Evolutionary conservation across 92 coral and sea anemone genomes (phyloP).

Genomic region (Epizoanthus ramosus): DNA sequence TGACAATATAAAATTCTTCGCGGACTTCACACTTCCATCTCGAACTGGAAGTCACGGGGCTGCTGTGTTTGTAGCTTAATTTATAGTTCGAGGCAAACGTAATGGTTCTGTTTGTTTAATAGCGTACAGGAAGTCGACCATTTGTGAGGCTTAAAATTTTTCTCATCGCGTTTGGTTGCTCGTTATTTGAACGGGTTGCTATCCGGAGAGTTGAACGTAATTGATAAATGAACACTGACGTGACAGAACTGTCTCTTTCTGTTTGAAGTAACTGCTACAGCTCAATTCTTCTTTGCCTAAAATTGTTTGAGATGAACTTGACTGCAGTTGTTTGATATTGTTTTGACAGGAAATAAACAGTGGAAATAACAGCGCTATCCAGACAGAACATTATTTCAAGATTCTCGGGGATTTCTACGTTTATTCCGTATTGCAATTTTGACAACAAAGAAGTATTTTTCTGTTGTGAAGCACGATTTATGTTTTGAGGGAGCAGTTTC

Average conservation of each 20-base stretch:
- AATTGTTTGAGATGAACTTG: constrained; percentile 45
- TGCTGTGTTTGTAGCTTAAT: constrained; percentile 15
- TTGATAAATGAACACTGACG: constrained; percentile 41
- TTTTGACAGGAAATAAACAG: constrained; percentile 49
- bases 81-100: constrained; percentile 31
- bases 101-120: constrained; percentile 42
- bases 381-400: constrained; percentile 18
- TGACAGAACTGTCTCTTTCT: constrained; percentile 43
- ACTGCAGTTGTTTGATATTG: constrained; percentile 46
- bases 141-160: constrained; percentile 35
- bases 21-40: constrained; percentile 27
- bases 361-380: not conserved
- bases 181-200: constrained; percentile 21
- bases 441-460: not conserved
- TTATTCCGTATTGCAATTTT: not conserved
- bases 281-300: constrained; percentile 36
- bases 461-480: not conserved
- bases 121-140: constrained; percentile 45
- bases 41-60: constrained; percentile 40
- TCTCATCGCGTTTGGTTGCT: constrained; percentile 37
- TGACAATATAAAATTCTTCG: not conserved
- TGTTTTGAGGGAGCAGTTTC: not conserved
- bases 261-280: constrained; percentile 45
- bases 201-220: constrained; percentile 19
- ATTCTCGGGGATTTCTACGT: not conserved